Evolutionary conservation across 2,113 vertebrate species (phyloP).

Genomic region (Gymnorhina tibicen): DNA sequence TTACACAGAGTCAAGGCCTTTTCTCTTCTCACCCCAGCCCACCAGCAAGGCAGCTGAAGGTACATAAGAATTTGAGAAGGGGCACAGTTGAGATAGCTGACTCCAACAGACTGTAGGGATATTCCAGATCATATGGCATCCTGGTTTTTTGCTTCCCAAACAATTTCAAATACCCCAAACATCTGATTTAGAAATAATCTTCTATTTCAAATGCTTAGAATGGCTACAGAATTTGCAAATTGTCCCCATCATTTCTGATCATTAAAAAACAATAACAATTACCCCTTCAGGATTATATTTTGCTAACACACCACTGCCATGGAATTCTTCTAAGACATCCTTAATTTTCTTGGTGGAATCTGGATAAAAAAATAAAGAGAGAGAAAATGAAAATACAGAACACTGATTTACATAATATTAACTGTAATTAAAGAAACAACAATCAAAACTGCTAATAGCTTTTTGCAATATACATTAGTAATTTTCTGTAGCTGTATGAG

Average conservation of each 20-base stretch:
- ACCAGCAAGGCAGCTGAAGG: background rate
- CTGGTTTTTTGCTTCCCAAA: background rate
- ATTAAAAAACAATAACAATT: constrained; percentile 57
- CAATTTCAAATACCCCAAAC: background rate
- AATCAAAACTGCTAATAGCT: background rate
- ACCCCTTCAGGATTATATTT: constrained; percentile 96
- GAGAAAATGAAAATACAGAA: constrained; percentile 11
- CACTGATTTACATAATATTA: background rate
- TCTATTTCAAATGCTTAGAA: background rate
- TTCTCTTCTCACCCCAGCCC: background rate
- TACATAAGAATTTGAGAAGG: background rate
- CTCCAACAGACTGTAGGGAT: background rate
- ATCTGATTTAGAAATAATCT: background rate
- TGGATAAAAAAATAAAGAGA: constrained; percentile 61
- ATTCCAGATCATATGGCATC: background rate
- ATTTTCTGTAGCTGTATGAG: background rate
- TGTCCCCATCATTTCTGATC: background rate
- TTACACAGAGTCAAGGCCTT: background rate
- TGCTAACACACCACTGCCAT: constrained; percentile 88
- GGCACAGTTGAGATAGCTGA: background rate
- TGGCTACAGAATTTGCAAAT: background rate
- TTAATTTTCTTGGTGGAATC: constrained; percentile 96
- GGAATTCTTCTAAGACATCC: constrained; percentile 94
- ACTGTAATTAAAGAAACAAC: background rate
- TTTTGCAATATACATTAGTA: background rate